Evolutionary conservation across 2,113 vertebrate species (phyloP).

Genomic region (Peromyscus leucopus): DNA sequence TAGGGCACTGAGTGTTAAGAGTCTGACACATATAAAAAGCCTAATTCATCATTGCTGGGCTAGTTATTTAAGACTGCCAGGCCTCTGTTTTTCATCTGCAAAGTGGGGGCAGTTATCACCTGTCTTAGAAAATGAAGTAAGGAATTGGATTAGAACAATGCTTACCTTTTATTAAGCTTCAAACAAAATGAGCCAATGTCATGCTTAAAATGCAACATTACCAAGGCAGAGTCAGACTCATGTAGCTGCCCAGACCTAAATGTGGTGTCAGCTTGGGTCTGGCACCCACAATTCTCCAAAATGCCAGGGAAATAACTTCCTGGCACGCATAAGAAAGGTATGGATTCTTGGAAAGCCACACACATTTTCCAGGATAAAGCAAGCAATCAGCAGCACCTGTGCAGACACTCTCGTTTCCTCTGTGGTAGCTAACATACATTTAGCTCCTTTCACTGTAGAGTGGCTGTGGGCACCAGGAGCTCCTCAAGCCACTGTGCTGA

Average conservation of each 20-base stretch:
- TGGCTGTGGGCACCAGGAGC: background rate
- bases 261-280: rapidly evolving
- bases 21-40: background rate
- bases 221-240: background rate
- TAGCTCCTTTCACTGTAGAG: background rate
- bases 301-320: background rate
- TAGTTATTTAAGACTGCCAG: background rate
- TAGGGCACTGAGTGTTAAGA: background rate
- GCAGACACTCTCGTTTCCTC: background rate
- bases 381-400: background rate
- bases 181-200: background rate
- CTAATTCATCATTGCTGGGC: background rate
- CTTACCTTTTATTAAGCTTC: background rate
- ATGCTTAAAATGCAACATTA: background rate
- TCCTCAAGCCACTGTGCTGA: background rate
- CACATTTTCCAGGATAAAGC: background rate
- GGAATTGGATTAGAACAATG: background rate
- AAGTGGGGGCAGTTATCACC: background rate
- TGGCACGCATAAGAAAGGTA: background rate
- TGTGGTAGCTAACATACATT: background rate
- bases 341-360: background rate
- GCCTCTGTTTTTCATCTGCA: background rate
- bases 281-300: background rate
- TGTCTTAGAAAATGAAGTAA: background rate
- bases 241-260: background rate